Base-by-base conservation (phyloP, 2,113 vertebrate species). In the Cavia porcellus region DNA sequence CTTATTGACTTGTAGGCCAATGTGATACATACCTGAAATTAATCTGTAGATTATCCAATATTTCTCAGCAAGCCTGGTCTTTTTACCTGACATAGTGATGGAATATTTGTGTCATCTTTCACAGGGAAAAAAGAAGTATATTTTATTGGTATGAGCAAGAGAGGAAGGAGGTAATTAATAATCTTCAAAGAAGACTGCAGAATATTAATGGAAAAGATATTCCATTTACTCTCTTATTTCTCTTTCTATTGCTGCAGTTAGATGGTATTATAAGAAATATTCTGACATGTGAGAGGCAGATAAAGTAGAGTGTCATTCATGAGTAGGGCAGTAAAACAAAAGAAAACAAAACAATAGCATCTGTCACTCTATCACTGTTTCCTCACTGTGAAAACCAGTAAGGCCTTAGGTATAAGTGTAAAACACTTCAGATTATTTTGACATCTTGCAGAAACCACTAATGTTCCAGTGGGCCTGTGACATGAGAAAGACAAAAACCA, bases 71-170 rank as follows among this genome's bases (percentile, higher is more conserved):
- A 28, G 81, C 8, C 9, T 88, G 38, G 4, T 8, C 11, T 94
- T 94, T 50, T 1, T 4, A 10, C 3, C 77, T 89, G 52, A 25
- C 1, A 64, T 12, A 20, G 35, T 38, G 12, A 20, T 88, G 28
- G 28, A 14, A 9, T 25, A 47, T 17, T 50, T 83, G 38, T 8
- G 1, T 55, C 15, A 86, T 22, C 28, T 88, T 15, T 20, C 47
- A 19, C 1, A 52, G 11, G 14, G 5, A 4, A 88, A 6, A 1
- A 0, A 0, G 12, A 22, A 35, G 6, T 57, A 20, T 5, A 2
- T n/a, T 77, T 22, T 32, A 2, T n/a, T 32, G 10, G 1, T 68
- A 38, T 52, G 19, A 86, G 50, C 9, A 77, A 80, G 50, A 38
- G 1, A 52, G 6, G 22, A 86, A 72, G 59, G 9, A 4, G 1